A percentile compares a stretch with the other conserved stretches of the same genome.
Conservation (phyloP, 2,888 invertebrate species). For the Eupithecia subfuscata region DNA sequence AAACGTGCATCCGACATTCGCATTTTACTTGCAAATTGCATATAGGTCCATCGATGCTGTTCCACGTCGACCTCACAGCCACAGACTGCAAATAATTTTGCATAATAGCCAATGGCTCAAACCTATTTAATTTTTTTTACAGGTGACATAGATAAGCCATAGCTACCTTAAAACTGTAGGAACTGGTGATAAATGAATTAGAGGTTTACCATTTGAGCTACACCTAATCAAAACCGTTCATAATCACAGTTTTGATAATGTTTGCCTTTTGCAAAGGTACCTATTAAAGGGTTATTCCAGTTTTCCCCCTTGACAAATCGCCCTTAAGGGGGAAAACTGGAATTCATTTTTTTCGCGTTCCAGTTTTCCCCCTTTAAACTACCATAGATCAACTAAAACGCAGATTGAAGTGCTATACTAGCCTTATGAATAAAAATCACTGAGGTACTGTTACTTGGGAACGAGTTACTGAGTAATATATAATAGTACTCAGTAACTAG, state of each 20-base stretch:
- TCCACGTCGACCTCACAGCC: constrained; percentile 51
- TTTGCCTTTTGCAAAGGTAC: neutral
- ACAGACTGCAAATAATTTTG: constrained; percentile 45
- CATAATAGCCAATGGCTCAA: constrained; percentile 39
- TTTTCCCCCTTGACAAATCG: too few relatives aligned
- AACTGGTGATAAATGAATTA: neutral
- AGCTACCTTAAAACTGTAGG: constrained; percentile 23
- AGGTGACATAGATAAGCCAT: constrained; percentile 3
- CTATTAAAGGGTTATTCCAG: too few relatives aligned
- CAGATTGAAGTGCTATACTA: neutral
- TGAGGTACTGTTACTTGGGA: neutral
- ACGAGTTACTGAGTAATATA: too few relatives aligned
- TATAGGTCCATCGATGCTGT: constrained; percentile 72
- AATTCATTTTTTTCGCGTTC: too few relatives aligned
- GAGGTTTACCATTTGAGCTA: neutral
- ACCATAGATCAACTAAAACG: neutral
- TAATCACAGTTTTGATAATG: too few relatives aligned
- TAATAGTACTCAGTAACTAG: neutral
- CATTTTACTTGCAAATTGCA: constrained; percentile 82
- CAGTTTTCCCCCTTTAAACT: too few relatives aligned
- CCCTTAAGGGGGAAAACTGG: too few relatives aligned
- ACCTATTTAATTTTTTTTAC: neutral
- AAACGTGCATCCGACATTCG: constrained; percentile 68
- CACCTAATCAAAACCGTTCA: neutral
- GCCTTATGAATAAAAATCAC: neutral